A percentile compares a stretch with the other conserved stretches of the same genome.
Conservation (phyloP, 37 sponge, comb jelly and placozoan species). For the Axinella damicornis region DNA sequence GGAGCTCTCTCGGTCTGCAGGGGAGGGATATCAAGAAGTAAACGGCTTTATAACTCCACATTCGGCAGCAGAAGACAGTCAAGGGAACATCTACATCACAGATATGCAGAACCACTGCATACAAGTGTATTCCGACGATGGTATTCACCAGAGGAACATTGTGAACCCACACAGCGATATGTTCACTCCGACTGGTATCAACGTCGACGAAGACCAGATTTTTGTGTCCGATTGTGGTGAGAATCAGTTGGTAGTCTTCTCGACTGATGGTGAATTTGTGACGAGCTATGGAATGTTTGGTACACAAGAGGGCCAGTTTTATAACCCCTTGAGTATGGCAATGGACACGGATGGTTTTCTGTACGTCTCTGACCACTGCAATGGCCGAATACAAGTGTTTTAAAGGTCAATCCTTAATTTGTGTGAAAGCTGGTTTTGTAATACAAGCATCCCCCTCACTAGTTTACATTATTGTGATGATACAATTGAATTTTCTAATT, state of each 20-base stretch:
- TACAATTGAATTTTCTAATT: too few relatives aligned
- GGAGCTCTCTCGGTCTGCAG: constrained; percentile 4
- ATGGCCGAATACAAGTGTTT: constrained; percentile 47
- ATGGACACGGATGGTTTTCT: constrained; percentile 52
- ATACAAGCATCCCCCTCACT: too few relatives aligned
- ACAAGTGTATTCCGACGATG: constrained; percentile 11
- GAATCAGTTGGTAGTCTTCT: constrained; percentile 23
- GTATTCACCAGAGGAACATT: background rate
- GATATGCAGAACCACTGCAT: constrained; percentile 15
- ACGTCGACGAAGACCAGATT: constrained; percentile 16
- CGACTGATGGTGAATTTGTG: constrained; percentile 25
- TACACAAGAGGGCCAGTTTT: constrained; percentile 30
- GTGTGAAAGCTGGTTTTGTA: too few relatives aligned
- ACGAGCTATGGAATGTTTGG: constrained; percentile 21
- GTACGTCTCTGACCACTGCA: constrained; percentile 48
- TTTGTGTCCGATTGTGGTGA: constrained; percentile 28
- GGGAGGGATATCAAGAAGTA: background rate
- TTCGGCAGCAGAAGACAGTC: constrained; percentile 9
- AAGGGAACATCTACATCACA: constrained; percentile 19
- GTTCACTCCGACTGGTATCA: constrained; percentile 31
- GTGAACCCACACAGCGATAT: background rate
- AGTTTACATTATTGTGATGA: too few relatives aligned
- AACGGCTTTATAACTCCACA: constrained; percentile 4
- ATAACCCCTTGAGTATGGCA: constrained; percentile 28
- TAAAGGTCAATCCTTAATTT: too few relatives aligned